A percentile compares a stretch with the other conserved stretches of the same genome.
These are phyloP conservation scores for Esperia sulphurella DNA, from an alignment of 2,888 invertebrate species.

Conservation along the genomic window DNA sequence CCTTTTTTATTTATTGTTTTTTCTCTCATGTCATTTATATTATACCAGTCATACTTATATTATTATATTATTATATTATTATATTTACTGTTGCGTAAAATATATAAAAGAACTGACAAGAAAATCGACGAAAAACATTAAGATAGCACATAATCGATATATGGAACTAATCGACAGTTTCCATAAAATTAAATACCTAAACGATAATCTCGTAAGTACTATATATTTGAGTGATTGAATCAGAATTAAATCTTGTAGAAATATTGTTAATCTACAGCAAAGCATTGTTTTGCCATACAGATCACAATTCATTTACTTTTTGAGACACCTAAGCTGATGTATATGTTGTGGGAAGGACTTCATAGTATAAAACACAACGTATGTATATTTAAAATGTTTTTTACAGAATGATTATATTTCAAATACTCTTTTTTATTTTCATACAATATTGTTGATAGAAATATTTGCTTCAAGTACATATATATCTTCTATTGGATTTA, in stretches of 20 bases:
- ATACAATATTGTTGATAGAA: no score
- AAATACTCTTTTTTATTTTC: no score
- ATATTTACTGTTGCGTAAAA: not conserved
- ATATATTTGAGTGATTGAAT: not conserved
- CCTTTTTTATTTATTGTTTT: not conserved
- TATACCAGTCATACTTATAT: not conserved
- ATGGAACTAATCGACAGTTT: not conserved
- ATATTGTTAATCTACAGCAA: not conserved
- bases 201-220: not conserved
- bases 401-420: no score
- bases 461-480: no score
- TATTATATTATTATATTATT: conserved; percentile 1
- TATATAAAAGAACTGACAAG: not conserved
- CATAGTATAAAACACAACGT: not conserved
- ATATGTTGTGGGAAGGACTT: not conserved
- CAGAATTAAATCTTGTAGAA: not conserved
- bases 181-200: not conserved
- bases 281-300: not conserved
- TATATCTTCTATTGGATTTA: no score
- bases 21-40: not conserved
- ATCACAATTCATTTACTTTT: not conserved
- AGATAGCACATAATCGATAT: not conserved
- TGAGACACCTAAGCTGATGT: not conserved
- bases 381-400: not conserved
- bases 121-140: not conserved